phyloP scores from a whole-genome alignment of 2,888 invertebrate genomes.

The Ormyrus pomaceus region DNA sequence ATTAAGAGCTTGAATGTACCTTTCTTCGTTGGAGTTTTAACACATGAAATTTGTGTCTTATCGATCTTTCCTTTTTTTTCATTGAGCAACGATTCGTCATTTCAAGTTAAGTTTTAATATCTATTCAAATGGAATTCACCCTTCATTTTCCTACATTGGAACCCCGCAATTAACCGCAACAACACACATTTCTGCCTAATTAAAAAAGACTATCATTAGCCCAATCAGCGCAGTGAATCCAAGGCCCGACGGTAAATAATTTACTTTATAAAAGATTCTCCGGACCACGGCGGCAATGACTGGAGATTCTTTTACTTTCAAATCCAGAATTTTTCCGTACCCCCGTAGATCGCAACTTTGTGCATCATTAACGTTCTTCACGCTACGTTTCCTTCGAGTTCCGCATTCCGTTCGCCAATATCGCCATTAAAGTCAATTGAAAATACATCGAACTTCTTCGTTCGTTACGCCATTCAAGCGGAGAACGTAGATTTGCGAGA shows the following conservation, averaged over 20 bases:
- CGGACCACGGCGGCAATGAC: background rate
- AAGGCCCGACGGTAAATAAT: constrained; percentile 36
- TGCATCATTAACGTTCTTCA: constrained; percentile 54
- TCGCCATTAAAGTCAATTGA: constrained; percentile 62
- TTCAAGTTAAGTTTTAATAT: too few relatives aligned
- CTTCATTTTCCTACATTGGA: too few relatives aligned
- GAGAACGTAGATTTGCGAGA: background rate
- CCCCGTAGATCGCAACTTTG: constrained; percentile 46
- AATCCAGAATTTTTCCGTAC: constrained; percentile 4
- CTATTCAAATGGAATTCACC: too few relatives aligned
- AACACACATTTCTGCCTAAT: too few relatives aligned
- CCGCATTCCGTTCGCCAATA: constrained; percentile 50
- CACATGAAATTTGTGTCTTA: too few relatives aligned
- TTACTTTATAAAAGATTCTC: constrained; percentile 40
- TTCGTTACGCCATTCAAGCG: constrained; percentile 60
- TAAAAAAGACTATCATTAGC: too few relatives aligned
- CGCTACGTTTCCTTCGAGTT: constrained; percentile 38
- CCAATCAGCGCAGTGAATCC: background rate
- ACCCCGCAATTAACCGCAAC: too few relatives aligned
- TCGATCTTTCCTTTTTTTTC: too few relatives aligned
- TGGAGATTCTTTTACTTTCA: constrained; percentile 38
- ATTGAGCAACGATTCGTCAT: too few relatives aligned
- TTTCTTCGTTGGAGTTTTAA: too few relatives aligned
- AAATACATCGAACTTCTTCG: constrained; percentile 59
- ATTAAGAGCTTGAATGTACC: too few relatives aligned